Evolutionary conservation across 2,888 invertebrate species (phyloP).

Genomic region (Leucophora obtusa): DNA sequence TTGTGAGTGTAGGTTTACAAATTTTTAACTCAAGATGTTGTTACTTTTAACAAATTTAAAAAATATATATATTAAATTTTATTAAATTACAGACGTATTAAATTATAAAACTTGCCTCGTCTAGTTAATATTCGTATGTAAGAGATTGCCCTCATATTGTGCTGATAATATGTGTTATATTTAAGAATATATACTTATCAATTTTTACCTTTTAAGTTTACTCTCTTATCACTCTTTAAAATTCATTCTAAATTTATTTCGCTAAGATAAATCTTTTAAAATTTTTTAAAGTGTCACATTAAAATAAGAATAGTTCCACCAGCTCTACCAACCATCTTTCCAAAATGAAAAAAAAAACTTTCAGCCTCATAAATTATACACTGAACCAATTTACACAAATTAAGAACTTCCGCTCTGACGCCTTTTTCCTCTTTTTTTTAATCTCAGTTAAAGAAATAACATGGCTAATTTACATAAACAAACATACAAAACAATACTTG

Average conservation of each 20-base stretch:
- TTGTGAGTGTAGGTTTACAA: too few species aligned
- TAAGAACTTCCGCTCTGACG: slow-evolving; percentile 65
- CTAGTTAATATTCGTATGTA: too few species aligned
- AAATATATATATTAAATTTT: too few species aligned
- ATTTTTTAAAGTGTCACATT: slow-evolving; percentile 53
- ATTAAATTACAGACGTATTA: too few species aligned
- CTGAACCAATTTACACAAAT: slow-evolving; percentile 63
- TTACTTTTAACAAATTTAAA: too few species aligned
- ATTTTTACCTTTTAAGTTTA: too few species aligned
- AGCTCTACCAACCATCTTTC: slow-evolving; percentile 8
- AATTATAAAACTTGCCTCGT: too few species aligned
- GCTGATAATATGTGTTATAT: too few species aligned
- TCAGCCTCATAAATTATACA: slow-evolving; percentile 58
- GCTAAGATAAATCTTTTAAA: slow-evolving; percentile 54
- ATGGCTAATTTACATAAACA: slow-evolving; percentile 61
- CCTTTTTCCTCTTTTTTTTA: slow-evolving; percentile 48
- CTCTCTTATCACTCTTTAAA: neutral
- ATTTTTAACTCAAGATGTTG: too few species aligned
- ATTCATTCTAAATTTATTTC: neutral
- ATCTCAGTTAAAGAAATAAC: slow-evolving; percentile 30
- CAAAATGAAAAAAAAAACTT: slow-evolving; percentile 19
- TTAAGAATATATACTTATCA: too few species aligned
- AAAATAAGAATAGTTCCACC: slow-evolving; percentile 27
- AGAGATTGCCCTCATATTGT: too few species aligned
- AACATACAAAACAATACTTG: slow-evolving; percentile 30